phyloP scores from a whole-genome alignment of 92 coral and sea anemone genomes.

The Heteractis magnifica region DNA sequence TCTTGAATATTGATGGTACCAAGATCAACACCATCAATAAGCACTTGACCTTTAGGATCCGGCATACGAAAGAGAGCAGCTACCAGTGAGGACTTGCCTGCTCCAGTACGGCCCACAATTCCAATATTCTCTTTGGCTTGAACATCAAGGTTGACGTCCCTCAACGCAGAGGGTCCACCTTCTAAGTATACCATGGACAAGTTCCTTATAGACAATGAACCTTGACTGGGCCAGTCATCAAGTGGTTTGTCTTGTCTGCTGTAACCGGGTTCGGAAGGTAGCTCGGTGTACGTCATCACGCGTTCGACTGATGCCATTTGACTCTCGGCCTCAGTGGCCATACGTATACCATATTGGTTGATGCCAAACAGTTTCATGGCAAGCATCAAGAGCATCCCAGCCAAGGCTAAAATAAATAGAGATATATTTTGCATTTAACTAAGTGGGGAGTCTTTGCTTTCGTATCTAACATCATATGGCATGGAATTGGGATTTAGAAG shows the following conservation, averaged over 20 bases:
- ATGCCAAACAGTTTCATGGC: neutral
- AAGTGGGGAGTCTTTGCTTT: no score
- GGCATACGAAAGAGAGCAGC: no score
- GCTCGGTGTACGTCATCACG: neutral
- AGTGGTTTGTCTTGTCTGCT: neutral
- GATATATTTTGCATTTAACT: no score
- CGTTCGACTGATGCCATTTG: slow-evolving; percentile 13
- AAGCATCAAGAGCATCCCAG: neutral
- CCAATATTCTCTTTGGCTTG: no score
- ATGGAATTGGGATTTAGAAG: no score
- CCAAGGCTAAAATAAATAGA: neutral
- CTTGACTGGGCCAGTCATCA: no score
- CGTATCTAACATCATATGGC: no score
- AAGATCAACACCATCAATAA: no score
- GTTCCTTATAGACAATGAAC: neutral
- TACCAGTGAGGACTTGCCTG: neutral
- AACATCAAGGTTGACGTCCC: no score
- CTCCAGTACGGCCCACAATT: neutral
- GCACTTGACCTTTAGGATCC: no score
- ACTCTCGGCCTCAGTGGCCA: neutral
- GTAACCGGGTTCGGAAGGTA: slow-evolving; percentile 3
- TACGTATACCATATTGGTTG: neutral
- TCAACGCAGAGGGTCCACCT: no score
- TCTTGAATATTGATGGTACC: neutral
- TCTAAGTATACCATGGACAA: neutral